Percentiles rank a stretch among this genome's conserved stretches.
Conservation (phyloP, 1,140 invertebrate species). For the Drosophila simulans region DNA sequence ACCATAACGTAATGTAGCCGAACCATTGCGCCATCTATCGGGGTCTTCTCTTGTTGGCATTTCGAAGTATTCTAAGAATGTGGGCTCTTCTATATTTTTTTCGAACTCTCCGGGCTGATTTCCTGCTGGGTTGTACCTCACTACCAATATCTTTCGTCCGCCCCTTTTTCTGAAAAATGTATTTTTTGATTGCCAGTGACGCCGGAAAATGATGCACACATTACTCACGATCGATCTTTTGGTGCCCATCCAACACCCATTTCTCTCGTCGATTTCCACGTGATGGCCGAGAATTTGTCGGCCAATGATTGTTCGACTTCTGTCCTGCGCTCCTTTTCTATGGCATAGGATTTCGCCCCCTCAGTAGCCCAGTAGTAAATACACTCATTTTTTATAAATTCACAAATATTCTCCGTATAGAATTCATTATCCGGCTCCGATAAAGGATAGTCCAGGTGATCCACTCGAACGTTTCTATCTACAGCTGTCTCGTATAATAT, state of each 20-base stretch:
- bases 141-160: conserved; percentile 5
- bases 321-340: neutral
- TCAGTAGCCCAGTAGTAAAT: neutral
- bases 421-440: neutral
- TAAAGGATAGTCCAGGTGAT: neutral
- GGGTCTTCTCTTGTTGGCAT: neutral
- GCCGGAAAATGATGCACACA: neutral
- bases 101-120: neutral
- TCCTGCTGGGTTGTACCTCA: neutral
- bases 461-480: neutral
- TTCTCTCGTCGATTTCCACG: neutral
- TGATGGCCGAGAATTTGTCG: neutral
- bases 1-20: neutral
- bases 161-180: neutral
- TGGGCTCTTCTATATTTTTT: neutral
- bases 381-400: neutral
- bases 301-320: neutral
- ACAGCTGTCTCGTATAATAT: neutral
- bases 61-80: neutral
- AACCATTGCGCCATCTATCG: neutral
- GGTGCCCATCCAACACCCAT: neutral
- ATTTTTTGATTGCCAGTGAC: neutral
- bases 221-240: neutral
- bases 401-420: neutral
- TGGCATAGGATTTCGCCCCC: neutral